A percentile compares a stretch with the other conserved stretches of the same genome.
These are phyloP conservation scores for Aromia moschata DNA, from an alignment of 2,888 invertebrate species.

Conservation along the genomic window DNA sequence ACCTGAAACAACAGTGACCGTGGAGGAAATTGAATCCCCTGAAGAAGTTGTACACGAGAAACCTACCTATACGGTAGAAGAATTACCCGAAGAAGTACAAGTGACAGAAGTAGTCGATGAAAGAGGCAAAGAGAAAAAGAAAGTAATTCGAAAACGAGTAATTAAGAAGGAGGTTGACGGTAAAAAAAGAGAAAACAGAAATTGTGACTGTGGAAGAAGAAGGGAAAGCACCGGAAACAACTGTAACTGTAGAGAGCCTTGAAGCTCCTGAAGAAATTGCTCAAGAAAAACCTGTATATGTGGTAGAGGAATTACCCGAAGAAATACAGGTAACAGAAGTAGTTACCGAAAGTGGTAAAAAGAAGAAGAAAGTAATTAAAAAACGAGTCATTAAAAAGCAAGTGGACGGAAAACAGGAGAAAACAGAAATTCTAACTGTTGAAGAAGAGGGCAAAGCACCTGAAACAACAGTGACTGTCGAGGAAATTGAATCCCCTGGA, in stretches of 20 bases:
- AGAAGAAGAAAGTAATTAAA: conserved; percentile 40
- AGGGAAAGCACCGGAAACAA: conserved; percentile 42
- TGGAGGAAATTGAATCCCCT: conserved; percentile 37
- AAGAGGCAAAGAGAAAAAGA: conserved; percentile 34
- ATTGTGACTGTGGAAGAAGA: conserved; percentile 55
- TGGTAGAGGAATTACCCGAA: conserved; percentile 56
- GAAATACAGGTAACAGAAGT: conserved; percentile 44
- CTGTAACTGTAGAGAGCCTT: conserved; percentile 50
- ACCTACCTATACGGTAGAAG: conserved; percentile 40
- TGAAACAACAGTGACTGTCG: conserved; percentile 46
- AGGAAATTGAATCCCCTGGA: conserved; percentile 44
- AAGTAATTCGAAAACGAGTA: background rate
- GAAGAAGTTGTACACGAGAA: conserved; percentile 44
- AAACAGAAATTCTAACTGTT: conserved; percentile 61
- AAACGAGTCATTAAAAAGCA: conserved; percentile 62
- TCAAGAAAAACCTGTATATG: conserved; percentile 40
- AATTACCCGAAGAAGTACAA: conserved; percentile 46
- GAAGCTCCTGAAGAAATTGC: conserved; percentile 47
- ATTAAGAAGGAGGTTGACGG: background rate
- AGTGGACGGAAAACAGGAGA: conserved; percentile 56
- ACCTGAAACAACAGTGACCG: conserved; percentile 53
- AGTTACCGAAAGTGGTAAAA: conserved; percentile 46
- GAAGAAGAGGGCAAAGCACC: conserved; percentile 51
- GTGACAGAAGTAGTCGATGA: conserved; percentile 32
- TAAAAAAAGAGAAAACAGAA: conserved; percentile 12